Conservation (phyloP, 2,797 vertebrate species). For the Tragelaphus oryx region DNA sequence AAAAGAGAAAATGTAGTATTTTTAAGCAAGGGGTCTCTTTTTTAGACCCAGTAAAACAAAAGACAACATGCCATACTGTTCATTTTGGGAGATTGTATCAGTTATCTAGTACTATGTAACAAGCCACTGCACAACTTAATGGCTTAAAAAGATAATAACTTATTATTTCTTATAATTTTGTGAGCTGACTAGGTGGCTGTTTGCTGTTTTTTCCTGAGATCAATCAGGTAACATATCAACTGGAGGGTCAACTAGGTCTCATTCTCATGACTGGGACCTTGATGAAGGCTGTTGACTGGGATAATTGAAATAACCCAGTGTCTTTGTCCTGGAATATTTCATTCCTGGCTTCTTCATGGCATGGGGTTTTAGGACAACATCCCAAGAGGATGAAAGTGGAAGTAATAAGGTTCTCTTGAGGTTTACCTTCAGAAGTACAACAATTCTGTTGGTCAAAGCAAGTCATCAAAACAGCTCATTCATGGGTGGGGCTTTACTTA, state of each 20-base stretch:
- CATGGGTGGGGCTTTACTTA: neutral
- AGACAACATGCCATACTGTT: neutral
- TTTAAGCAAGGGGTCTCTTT: neutral
- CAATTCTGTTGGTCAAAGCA: neutral
- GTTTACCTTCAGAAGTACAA: neutral
- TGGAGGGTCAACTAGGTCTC: neutral
- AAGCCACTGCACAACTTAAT: neutral
- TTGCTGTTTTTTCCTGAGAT: neutral
- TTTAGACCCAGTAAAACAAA: neutral
- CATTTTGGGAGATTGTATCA: neutral
- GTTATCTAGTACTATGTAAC: neutral
- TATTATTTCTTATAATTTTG: neutral
- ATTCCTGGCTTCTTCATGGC: neutral
- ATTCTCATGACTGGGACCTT: neutral
- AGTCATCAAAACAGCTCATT: neutral
- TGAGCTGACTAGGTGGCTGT: neutral
- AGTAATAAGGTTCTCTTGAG: neutral
- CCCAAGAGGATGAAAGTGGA: neutral
- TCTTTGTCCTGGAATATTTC: neutral
- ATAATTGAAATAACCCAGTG: neutral
- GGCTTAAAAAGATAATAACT: neutral
- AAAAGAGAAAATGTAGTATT: neutral
- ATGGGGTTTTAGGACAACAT: neutral
- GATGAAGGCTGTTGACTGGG: neutral
- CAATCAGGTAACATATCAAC: neutral